Conservation (phyloP, 2,888 invertebrate species). For the Augochlorella aurata region DNA sequence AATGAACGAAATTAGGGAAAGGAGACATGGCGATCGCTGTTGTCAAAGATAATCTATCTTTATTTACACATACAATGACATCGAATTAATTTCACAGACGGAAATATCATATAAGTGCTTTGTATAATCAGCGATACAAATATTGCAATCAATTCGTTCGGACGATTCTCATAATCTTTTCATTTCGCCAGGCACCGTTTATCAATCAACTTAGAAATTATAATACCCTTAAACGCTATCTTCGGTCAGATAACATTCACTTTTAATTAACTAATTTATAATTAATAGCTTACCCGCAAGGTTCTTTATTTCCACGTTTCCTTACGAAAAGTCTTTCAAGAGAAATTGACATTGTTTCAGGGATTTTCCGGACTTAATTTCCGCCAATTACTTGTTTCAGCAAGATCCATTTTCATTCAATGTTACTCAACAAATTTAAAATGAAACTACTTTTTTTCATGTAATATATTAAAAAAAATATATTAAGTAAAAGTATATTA, state of each 20-base stretch:
- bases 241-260: constrained; percentile 19
- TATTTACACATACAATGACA: constrained; percentile 52
- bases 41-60: constrained; percentile 53
- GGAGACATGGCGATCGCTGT: neutral
- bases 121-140: constrained; percentile 50
- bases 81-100: constrained; percentile 42
- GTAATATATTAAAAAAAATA: too few species aligned
- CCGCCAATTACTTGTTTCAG: neutral
- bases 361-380: constrained; percentile 45
- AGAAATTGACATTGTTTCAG: constrained; percentile 62
- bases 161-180: constrained; percentile 22
- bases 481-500: neutral
- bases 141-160: constrained; percentile 37
- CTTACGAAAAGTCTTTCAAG: constrained; percentile 52
- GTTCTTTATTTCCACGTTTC: constrained; percentile 21
- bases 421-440: neutral
- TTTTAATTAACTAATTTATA: constrained; percentile 18
- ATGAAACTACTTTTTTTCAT: neutral
- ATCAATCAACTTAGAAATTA: constrained; percentile 35
- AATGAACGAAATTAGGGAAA: neutral
- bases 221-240: constrained; percentile 30
- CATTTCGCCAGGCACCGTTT: constrained; percentile 49
- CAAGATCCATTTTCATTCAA: neutral
- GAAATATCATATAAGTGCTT: constrained; percentile 20
- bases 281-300: constrained; percentile 37